Evolutionary conservation across 2,797 vertebrate genomes (phyloP).

Genomic region (Darevskia mixta): DNA sequence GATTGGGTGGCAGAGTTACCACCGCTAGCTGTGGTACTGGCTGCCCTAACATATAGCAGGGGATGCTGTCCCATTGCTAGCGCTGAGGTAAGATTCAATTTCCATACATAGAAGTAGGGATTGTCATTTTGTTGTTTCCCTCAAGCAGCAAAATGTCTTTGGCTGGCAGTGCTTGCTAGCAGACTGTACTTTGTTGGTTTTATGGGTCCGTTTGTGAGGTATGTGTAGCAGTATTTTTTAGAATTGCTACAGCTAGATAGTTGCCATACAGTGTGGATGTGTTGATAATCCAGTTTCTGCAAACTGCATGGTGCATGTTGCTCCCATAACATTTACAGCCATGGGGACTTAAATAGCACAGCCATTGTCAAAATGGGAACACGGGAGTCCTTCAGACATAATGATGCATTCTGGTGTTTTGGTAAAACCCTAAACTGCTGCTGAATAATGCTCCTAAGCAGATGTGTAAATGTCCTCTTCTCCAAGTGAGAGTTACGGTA

Average conservation of each 20-base stretch:
- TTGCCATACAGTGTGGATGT: not conserved
- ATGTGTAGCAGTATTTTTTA: not conserved
- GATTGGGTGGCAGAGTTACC: too few relatives aligned
- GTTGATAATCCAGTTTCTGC: not conserved
- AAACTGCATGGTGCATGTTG: not conserved
- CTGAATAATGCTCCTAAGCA: not conserved
- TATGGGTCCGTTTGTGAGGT: not conserved
- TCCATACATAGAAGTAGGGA: too few relatives aligned
- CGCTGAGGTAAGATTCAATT: too few relatives aligned
- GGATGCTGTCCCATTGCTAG: too few relatives aligned
- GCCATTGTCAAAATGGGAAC: not conserved
- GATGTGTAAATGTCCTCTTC: not conserved
- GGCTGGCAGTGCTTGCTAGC: not conserved
- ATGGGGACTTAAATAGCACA: not conserved
- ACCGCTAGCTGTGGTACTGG: too few relatives aligned
- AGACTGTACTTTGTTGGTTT: not conserved
- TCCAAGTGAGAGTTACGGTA: not conserved
- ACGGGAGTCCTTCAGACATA: not conserved
- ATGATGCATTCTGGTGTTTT: not conserved
- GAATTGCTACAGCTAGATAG: not conserved
- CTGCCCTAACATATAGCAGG: too few relatives aligned
- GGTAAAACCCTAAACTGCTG: not conserved
- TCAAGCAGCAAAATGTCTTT: too few relatives aligned
- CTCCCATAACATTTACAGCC: not conserved
- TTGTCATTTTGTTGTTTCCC: too few relatives aligned